These are phyloP conservation scores for Heliconius ismenius DNA, from an alignment of 2,888 invertebrate species.

Conservation along the genomic window DNA sequence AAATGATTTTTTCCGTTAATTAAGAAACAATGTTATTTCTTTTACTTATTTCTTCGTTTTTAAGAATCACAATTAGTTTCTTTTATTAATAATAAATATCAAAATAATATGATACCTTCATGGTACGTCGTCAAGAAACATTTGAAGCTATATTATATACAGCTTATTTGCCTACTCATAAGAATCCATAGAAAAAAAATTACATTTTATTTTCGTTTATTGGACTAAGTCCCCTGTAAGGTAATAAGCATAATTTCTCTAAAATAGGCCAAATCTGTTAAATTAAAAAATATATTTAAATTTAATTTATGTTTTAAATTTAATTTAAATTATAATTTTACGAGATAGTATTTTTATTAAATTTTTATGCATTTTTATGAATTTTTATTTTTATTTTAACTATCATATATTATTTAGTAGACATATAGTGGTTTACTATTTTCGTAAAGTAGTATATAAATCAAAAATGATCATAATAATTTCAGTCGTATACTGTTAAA, in stretches of 20 bases:
- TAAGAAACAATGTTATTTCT: background rate
- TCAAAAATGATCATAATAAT: background rate
- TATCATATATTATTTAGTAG: background rate
- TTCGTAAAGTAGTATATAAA: no score
- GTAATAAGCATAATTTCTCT: no score
- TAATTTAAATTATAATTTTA: no score
- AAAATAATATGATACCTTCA: background rate
- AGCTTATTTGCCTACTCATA: no score
- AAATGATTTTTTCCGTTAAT: background rate
- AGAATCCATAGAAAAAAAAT: no score
- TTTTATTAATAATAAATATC: background rate
- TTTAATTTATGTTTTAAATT: no score
- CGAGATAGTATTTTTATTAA: no score
- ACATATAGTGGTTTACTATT: background rate
- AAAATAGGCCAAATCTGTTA: no score
- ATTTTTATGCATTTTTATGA: no score
- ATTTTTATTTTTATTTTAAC: background rate
- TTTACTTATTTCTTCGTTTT: background rate
- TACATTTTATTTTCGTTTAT: no score
- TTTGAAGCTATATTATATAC: background rate
- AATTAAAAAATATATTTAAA: no score
- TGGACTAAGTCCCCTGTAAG: no score
- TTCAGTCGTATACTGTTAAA: background rate
- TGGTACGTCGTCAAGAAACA: background rate
- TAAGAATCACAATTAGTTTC: background rate